Percentiles rank a stretch among this genome's conserved stretches.
phyloP scores from a whole-genome alignment of 2,113 vertebrate species.

The Varanus komodoensis region DNA sequence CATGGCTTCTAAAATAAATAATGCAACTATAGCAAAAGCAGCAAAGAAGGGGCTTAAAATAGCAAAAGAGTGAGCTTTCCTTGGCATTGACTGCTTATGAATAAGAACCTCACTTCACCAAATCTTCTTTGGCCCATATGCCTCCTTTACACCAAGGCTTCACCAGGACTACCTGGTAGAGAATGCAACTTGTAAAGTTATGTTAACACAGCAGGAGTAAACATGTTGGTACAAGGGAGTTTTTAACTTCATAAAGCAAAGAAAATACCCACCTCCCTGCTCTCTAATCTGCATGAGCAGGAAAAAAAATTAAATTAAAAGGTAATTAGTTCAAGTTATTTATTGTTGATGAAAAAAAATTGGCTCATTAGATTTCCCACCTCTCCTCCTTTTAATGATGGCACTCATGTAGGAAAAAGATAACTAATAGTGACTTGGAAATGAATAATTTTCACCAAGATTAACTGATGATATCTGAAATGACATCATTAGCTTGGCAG shows the following conservation, averaged over 20 bases:
- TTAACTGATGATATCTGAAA: constrained; percentile 20
- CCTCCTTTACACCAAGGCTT: not conserved
- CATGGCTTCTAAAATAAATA: no score
- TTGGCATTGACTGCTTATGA: not conserved
- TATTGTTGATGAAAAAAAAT: constrained; percentile 5
- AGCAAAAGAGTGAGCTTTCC: not conserved
- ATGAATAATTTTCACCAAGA: constrained; percentile 21
- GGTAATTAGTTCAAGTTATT: constrained; percentile 25
- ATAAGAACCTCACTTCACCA: not conserved
- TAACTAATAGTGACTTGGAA: not conserved
- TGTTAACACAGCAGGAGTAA: constrained; percentile 1
- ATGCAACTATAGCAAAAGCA: fast-evolving
- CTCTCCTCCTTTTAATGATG: not conserved
- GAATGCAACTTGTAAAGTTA: not conserved
- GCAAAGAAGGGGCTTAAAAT: not conserved
- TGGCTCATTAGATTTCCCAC: constrained; percentile 1
- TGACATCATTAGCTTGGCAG: not conserved
- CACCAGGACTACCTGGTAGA: not conserved
- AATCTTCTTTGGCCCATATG: not conserved
- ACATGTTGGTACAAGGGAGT: not conserved
- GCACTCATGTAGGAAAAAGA: not conserved
- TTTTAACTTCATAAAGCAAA: not conserved
- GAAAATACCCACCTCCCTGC: not conserved
- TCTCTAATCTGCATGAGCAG: not conserved
- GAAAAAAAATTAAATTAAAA: constrained; percentile 21